phyloP scores from a whole-genome alignment of 2,888 invertebrate genomes.

The Nowickia ferox region DNA sequence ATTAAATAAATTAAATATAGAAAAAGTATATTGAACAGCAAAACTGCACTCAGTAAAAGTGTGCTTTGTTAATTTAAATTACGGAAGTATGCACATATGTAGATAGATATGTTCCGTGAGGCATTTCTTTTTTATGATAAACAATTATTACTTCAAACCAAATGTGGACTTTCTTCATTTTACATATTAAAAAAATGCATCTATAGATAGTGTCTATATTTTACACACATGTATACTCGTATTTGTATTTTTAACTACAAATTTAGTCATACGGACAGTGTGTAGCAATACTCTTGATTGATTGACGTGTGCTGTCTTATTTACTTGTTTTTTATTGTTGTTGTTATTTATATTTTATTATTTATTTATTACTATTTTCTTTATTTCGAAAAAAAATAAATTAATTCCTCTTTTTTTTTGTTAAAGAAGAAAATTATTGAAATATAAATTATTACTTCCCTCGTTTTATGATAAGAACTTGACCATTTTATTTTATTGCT shows the following conservation, averaged over 20 bases:
- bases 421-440: not conserved
- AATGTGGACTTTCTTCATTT: not conserved
- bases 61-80: constrained; percentile 9
- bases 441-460: constrained; percentile 1
- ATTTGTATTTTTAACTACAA: constrained; percentile 21
- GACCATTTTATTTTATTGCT: constrained; percentile 1
- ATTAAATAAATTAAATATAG: too few relatives aligned
- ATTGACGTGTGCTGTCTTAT: not conserved
- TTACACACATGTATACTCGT: too few relatives aligned
- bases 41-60: too few relatives aligned
- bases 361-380: not conserved
- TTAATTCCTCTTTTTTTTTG: not conserved
- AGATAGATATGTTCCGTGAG: not conserved
- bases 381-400: not conserved
- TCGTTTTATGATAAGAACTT: not conserved
- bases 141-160: constrained; percentile 9
- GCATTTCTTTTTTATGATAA: constrained; percentile 15
- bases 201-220: not conserved
- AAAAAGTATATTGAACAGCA: too few relatives aligned
- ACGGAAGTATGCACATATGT: constrained; percentile 3
- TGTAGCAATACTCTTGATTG: not conserved
- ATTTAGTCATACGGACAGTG: constrained; percentile 20
- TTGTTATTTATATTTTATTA: not conserved
- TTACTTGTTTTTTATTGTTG: not conserved
- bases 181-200: constrained; percentile 23